Base-by-base conservation (phyloP, 2,113 vertebrate species). In the Ageneiosus marmoratus region DNA sequence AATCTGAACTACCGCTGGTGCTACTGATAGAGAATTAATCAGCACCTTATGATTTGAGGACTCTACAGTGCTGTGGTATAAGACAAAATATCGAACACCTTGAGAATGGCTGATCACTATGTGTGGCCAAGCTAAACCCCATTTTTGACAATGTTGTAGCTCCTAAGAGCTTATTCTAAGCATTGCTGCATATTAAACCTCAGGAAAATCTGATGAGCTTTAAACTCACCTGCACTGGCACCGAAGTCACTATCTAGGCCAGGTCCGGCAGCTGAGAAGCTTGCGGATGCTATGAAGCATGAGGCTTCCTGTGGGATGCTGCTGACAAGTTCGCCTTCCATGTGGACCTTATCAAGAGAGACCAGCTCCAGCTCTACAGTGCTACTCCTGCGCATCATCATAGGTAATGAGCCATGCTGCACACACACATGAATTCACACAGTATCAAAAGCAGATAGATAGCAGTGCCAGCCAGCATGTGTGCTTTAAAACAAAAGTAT, bases 181-280 rank as follows among this genome's bases (percentile, higher is more conserved):
- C 44, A 44, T 24, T 77, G 22, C 24, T 29, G 24, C 37, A 37
- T 32, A 46, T 56, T 12, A 24, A 44, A 16, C 48, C 7, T 83
- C 34, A 60, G 29, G 7, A 8, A 22, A 72, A 55, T 34, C n/a
- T 27, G 46, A 41, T 50, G 8, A 29, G 44, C 20, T 75, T 27
- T 29, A 16, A 46, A 76, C 90, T 87, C 27, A 95, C 95, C 94
- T 90, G 95, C 95, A 80, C 95, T 96, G 53, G 94, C 94, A 60
- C 95, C 95, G 24, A 96, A 96, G 88, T 95, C 94, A n/a, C 94
- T 94, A 89, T 96, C 95, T 29, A 96, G 90, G 18, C 94, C 95
- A 11, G 94, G 91, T 0, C 94, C 93, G 9, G 86, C 89, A 0
- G 89, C 87, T 4, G 93, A 93, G 0, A 76, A 83, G 84, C 90